These are phyloP conservation scores for Sminthurides bifidus DNA, from an alignment of 1,140 invertebrate genomes.

Conservation along the genomic window DNA sequence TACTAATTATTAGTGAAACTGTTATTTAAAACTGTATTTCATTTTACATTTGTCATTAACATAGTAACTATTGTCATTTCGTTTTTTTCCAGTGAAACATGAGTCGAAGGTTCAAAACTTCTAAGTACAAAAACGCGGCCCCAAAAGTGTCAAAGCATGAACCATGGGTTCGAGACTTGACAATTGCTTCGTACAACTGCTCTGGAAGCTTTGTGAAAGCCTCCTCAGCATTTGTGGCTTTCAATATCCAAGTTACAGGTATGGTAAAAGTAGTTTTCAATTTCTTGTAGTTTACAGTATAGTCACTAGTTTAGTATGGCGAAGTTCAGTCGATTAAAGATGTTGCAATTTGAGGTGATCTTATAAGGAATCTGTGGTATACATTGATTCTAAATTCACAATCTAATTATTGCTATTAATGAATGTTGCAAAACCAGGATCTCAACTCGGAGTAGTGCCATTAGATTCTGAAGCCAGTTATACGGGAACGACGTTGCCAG, in stretches of 20 bases:
- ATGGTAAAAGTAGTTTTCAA: conserved; percentile 18
- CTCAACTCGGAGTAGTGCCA: conserved; percentile 24
- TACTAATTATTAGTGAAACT: too few relatives aligned
- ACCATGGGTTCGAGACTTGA: conserved; percentile 76
- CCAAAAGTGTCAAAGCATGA: conserved; percentile 85
- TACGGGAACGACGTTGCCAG: conserved; percentile 11
- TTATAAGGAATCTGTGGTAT: not conserved
- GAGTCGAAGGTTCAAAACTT: conserved; percentile 92
- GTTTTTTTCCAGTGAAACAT: conserved; percentile 48
- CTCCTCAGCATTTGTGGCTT: conserved; percentile 82
- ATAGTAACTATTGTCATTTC: too few relatives aligned
- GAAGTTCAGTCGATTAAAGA: too few relatives aligned
- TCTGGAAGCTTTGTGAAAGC: conserved; percentile 89
- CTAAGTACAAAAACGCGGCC: conserved; percentile 92
- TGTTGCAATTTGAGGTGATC: not conserved
- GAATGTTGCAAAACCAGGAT: conserved; percentile 13
- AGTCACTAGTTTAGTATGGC: not conserved
- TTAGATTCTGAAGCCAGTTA: conserved; percentile 12
- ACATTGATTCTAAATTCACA: not conserved
- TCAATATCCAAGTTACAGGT: conserved; percentile 73
- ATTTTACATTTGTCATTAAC: too few relatives aligned
- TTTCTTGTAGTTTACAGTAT: not conserved
- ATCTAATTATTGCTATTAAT: too few relatives aligned
- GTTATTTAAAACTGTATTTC: too few relatives aligned
- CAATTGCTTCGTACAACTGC: conserved; percentile 77